Evolutionary conservation across 1,140 invertebrate species (phyloP).

Genomic region (Asbolus verrucosus): DNA sequence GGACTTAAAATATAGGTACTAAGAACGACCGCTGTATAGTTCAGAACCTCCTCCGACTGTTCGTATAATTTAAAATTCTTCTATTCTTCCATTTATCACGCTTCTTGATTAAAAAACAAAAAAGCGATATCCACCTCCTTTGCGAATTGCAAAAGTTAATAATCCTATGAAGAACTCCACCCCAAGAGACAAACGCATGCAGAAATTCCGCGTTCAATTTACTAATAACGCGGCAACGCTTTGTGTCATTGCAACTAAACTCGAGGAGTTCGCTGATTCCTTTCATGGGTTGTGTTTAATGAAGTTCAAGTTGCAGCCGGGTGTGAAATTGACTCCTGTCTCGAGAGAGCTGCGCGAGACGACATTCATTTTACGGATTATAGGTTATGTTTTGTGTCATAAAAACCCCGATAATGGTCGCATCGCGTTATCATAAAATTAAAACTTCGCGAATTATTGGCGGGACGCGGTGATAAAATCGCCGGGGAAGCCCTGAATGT

Average conservation of each 20-base stretch:
- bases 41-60: too few species aligned
- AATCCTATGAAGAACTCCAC: too few species aligned
- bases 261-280: slow-evolving; percentile 33
- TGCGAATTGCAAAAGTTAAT: too few species aligned
- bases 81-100: too few species aligned
- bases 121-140: too few species aligned
- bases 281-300: slow-evolving; percentile 49
- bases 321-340: slow-evolving; percentile 50
- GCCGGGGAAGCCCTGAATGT: background rate
- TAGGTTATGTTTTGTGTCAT: slow-evolving; percentile 42
- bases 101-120: too few species aligned
- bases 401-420: slow-evolving; percentile 16
- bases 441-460: slow-evolving; percentile 13
- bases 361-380: slow-evolving; percentile 46
- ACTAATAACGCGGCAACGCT: slow-evolving; percentile 1
- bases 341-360: slow-evolving; percentile 29
- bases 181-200: too few species aligned
- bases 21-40: too few species aligned
- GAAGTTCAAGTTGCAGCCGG: slow-evolving; percentile 45
- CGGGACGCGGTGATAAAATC: background rate
- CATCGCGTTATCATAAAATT: slow-evolving; percentile 29
- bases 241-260: slow-evolving; percentile 24
- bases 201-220: slow-evolving; percentile 23
- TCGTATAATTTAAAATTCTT: too few species aligned
- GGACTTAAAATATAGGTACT: too few species aligned